phyloP scores from a whole-genome alignment of 2,797 vertebrate genomes.

The Galago senegalensis region DNA sequence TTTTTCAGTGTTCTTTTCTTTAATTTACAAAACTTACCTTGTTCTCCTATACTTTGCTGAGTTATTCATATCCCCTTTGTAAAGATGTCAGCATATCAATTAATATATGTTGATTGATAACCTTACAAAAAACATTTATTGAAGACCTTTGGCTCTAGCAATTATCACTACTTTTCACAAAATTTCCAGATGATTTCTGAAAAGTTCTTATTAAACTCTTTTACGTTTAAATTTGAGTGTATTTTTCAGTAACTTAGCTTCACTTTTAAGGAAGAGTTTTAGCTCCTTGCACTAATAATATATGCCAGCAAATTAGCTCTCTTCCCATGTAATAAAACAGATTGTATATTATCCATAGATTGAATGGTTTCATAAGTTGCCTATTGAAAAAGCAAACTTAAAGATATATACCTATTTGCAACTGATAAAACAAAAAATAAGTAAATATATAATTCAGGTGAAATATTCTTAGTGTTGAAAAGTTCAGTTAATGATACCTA shows the following conservation, averaged over 20 bases:
- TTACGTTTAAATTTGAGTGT: background rate
- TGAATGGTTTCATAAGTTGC: background rate
- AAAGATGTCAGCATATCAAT: background rate
- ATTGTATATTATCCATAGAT: background rate
- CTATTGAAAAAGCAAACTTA: background rate
- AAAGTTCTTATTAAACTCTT: background rate
- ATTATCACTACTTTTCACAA: constrained; percentile 33
- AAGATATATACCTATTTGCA: background rate
- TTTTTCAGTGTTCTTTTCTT: constrained; percentile 6
- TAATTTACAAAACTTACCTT: constrained; percentile 1
- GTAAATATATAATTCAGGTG: background rate
- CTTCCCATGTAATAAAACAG: background rate
- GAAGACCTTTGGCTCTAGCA: background rate
- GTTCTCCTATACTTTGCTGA: background rate
- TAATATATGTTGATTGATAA: constrained; percentile 4
- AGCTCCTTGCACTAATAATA: background rate
- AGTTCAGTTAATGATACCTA: background rate
- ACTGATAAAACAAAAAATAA: background rate
- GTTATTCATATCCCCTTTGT: background rate
- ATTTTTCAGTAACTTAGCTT: background rate
- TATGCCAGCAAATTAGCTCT: background rate
- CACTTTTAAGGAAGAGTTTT: constrained; percentile 5
- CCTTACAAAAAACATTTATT: background rate
- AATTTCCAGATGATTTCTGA: constrained; percentile 37
- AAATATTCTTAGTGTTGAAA: constrained; percentile 24